Evolutionary conservation across 2,797 vertebrate species (phyloP).

Genomic region (Bradypus variegatus): DNA sequence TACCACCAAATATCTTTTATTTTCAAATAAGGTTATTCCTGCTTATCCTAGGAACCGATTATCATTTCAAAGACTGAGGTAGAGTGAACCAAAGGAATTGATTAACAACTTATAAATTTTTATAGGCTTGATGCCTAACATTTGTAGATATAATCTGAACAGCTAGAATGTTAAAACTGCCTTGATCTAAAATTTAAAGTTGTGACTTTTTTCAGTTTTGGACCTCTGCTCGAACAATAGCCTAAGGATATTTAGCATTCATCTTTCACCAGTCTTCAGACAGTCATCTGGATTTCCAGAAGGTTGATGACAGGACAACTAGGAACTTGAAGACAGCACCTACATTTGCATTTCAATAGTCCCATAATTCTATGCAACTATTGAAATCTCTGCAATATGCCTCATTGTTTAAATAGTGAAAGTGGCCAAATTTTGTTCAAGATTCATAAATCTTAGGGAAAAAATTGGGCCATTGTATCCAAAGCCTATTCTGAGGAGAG

Average conservation of each 20-base stretch:
- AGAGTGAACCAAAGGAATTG: background rate
- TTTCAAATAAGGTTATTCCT: constrained; percentile 13
- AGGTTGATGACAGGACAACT: constrained; percentile 25
- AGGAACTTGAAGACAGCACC: constrained; percentile 33
- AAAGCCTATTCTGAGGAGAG: background rate
- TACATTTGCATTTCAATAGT: constrained; percentile 54
- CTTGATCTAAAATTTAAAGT: constrained; percentile 14
- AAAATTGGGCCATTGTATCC: background rate
- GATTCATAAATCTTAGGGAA: constrained; percentile 15
- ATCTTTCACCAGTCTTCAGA: constrained; percentile 18
- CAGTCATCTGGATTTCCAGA: constrained; percentile 32
- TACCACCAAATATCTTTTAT: background rate
- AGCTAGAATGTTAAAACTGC: constrained; percentile 25
- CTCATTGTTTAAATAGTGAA: constrained; percentile 42
- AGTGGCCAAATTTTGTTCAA: constrained; percentile 42
- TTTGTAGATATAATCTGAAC: background rate
- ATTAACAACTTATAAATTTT: background rate
- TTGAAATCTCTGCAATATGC: constrained; percentile 22
- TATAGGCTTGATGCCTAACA: constrained; percentile 21
- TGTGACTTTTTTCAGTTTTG: background rate
- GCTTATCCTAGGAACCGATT: background rate
- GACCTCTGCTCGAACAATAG: background rate
- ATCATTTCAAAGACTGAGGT: constrained; percentile 24
- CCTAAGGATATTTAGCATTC: background rate
- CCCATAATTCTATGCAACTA: constrained; percentile 30